A percentile compares a stretch with the other conserved stretches of the same genome.
Evolutionary conservation across 2,888 invertebrate genomes (phyloP).

Genomic region (Pristionchus entomophagus): DNA sequence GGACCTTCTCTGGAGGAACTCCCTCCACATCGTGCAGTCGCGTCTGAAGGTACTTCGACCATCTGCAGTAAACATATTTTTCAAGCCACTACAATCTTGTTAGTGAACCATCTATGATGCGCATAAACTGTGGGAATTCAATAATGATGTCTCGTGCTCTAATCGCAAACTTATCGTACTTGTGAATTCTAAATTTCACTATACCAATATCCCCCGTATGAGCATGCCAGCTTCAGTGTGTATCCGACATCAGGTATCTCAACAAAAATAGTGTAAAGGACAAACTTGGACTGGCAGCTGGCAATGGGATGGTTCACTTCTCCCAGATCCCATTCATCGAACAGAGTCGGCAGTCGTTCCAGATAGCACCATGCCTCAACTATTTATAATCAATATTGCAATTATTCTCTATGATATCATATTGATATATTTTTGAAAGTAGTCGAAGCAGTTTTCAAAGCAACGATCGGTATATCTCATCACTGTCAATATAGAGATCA

Average conservation of each 20-base stretch:
- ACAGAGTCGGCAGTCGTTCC: neutral
- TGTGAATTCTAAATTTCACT: no score
- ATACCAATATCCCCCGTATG: no score
- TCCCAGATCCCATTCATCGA: neutral
- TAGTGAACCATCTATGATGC: no score
- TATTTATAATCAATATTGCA: no score
- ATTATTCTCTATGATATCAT: no score
- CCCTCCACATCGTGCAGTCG: neutral
- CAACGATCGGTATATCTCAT: neutral
- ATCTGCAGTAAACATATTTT: neutral
- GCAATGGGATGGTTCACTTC: neutral
- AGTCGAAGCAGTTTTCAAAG: neutral
- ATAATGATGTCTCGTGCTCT: no score
- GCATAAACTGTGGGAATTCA: no score
- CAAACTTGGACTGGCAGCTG: neutral
- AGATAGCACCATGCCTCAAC: neutral
- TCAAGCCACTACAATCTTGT: neutral
- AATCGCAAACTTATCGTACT: no score
- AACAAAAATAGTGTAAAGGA: no score
- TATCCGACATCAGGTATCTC: no score
- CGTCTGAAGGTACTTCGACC: neutral
- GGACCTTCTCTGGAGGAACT: neutral
- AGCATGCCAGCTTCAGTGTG: no score
- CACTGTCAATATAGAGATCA: neutral
- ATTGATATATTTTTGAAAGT: neutral